phyloP scores from a whole-genome alignment of 2,888 invertebrate genomes.

The Eutolmus rufibarbis region DNA sequence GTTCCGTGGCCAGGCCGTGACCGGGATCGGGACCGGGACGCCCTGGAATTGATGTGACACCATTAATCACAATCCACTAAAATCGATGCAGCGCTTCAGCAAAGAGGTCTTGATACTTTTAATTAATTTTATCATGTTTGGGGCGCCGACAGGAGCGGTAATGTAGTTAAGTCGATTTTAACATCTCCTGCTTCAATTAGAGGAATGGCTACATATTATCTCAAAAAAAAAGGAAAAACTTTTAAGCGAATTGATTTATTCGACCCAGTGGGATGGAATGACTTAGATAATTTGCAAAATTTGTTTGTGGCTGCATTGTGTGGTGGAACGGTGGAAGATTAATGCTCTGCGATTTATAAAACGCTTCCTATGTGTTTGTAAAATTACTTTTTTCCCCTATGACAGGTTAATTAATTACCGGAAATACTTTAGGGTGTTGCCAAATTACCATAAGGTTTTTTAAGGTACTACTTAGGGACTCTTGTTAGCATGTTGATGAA shows the following conservation, averaged over 20 bases:
- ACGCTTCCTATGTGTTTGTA: not conserved
- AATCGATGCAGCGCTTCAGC: not conserved
- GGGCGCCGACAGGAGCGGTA: not conserved
- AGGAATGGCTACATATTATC: not conserved
- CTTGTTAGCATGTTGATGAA: not conserved
- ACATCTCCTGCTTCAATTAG: not conserved
- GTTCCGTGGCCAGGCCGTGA: not conserved
- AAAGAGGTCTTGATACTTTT: not conserved
- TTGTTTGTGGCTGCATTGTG: not conserved
- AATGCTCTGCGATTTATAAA: not conserved
- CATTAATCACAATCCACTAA: constrained; percentile 17
- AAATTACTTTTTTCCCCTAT: not conserved
- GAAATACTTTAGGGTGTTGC: not conserved
- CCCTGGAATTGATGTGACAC: constrained; percentile 8
- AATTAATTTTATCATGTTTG: constrained; percentile 7
- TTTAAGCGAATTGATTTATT: not conserved
- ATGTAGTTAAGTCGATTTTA: not conserved
- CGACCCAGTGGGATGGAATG: not conserved
- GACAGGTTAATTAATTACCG: not conserved
- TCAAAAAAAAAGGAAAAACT: not conserved
- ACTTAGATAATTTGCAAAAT: not conserved
- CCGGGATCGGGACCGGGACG: not conserved
- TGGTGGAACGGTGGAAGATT: not conserved
- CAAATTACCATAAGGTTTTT: not conserved
- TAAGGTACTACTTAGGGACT: not conserved